Evolutionary conservation across 2,797 vertebrate species (phyloP).

Genomic region (Aplochiton taeniatus): DNA sequence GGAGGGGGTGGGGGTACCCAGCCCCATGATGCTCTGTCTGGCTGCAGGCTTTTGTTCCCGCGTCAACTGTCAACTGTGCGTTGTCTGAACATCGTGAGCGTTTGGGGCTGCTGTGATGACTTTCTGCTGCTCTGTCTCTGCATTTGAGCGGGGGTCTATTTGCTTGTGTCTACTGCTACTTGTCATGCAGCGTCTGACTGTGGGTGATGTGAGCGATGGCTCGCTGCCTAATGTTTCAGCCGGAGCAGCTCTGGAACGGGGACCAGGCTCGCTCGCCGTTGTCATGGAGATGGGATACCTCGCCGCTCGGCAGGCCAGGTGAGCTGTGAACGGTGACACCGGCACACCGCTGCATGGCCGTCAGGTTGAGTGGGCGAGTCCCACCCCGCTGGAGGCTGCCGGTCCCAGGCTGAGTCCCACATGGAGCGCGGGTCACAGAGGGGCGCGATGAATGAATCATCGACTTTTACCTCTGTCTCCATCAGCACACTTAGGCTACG

Average conservation of each 20-base stretch:
- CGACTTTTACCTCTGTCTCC: slow-evolving; percentile 35
- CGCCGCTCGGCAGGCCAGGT: slow-evolving; percentile 37
- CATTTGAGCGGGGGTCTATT: background rate
- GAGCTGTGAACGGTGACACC: slow-evolving; percentile 30
- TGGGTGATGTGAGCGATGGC: slow-evolving; percentile 34
- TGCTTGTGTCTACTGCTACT: slow-evolving; percentile 24
- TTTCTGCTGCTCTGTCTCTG: background rate
- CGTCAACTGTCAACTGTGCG: background rate
- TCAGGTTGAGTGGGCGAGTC: slow-evolving; percentile 50
- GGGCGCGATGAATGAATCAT: slow-evolving; percentile 37
- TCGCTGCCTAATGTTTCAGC: slow-evolving; percentile 52
- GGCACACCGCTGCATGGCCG: background rate
- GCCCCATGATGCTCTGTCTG: background rate
- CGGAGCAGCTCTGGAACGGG: slow-evolving; percentile 43
- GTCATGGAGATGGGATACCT: slow-evolving; percentile 60
- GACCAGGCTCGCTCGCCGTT: slow-evolving; percentile 33
- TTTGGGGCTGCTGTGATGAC: background rate
- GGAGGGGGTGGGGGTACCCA: background rate
- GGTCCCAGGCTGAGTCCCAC: too few species aligned
- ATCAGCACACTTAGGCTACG: slow-evolving; percentile 47
- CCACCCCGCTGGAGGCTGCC: slow-evolving; percentile 21
- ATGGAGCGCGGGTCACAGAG: too few species aligned
- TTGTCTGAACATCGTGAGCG: background rate
- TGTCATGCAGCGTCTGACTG: slow-evolving; percentile 45
- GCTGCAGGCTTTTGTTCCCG: background rate